These are phyloP conservation scores for Suricata suricatta DNA, from an alignment of 2,113 vertebrate genomes.

Conservation along the genomic window DNA sequence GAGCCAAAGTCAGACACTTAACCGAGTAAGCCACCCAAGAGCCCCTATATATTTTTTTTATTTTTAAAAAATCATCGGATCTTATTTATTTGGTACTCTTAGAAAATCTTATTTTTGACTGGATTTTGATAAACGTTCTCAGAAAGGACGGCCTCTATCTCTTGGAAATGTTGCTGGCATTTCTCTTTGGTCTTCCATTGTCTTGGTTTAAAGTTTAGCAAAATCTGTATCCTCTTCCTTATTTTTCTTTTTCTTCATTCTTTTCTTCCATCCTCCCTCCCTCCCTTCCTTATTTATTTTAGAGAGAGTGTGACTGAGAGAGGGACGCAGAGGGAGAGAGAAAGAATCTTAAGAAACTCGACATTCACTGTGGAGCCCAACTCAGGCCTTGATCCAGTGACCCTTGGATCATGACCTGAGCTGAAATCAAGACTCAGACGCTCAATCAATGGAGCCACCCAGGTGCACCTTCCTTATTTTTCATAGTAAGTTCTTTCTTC, in stretches of 20 bases:
- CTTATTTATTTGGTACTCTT: slow-evolving; percentile 13
- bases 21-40: too few relatives aligned
- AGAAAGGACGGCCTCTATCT: background rate
- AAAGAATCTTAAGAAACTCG: too few relatives aligned
- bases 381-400: too few relatives aligned
- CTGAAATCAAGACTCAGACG: too few relatives aligned
- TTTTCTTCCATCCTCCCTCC: too few relatives aligned
- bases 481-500: slow-evolving; percentile 91
- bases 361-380: too few relatives aligned
- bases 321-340: too few relatives aligned
- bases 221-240: slow-evolving; percentile 93
- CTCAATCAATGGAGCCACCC: too few relatives aligned
- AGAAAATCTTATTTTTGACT: slow-evolving; percentile 39
- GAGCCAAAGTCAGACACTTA: too few relatives aligned
- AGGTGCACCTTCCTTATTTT: slow-evolving; percentile 89
- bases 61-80: background rate
- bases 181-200: background rate
- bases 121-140: background rate
- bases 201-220: slow-evolving; percentile 91
- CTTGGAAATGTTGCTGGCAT: background rate
- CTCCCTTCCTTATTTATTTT: too few relatives aligned
- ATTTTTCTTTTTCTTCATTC: slow-evolving; percentile 86
- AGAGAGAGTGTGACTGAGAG: too few relatives aligned
- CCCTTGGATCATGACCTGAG: too few relatives aligned
- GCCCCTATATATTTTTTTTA: background rate